These are phyloP conservation scores for Leucoma salicis DNA, from an alignment of 2,888 invertebrate species.

Conservation along the genomic window DNA sequence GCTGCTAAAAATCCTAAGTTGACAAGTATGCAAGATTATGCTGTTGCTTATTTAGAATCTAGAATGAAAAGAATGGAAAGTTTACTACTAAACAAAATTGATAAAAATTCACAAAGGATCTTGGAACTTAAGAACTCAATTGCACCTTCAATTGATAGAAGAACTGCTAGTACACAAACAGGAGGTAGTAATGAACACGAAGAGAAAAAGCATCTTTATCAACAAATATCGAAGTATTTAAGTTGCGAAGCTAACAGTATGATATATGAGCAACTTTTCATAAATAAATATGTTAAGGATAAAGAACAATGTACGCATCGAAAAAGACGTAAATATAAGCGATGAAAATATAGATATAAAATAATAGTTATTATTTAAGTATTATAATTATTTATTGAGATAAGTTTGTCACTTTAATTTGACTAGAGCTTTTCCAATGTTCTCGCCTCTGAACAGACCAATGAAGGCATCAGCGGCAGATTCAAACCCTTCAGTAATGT, in stretches of 20 bases:
- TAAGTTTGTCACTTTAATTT: conserved; percentile 50
- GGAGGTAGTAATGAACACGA: conserved; percentile 36
- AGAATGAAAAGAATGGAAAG: conserved; percentile 65
- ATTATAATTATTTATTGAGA: conserved; percentile 5
- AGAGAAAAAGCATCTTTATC: conserved; percentile 57
- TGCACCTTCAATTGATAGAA: conserved; percentile 25
- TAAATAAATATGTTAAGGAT: conserved; percentile 47
- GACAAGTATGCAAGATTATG: conserved; percentile 41
- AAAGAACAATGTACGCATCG: conserved; percentile 15
- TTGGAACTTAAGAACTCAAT: conserved; percentile 48
- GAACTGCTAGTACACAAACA: conserved; percentile 46
- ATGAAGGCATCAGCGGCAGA: conserved; percentile 84
- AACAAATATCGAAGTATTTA: conserved; percentile 66
- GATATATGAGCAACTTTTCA: conserved; percentile 70
- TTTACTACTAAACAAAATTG: conserved; percentile 59
- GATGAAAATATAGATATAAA: conserved; percentile 15
- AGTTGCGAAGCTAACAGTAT: conserved; percentile 56
- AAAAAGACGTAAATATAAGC: conserved; percentile 48
- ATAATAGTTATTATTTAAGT: conserved; percentile 11
- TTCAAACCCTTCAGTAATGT: conserved; percentile 85
- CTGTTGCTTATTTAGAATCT: conserved; percentile 55
- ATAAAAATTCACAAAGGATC: conserved; percentile 62
- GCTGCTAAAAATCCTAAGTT: conserved; percentile 32
- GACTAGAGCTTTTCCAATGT: conserved; percentile 85
- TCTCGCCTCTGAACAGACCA: conserved; percentile 83